Conservation (phyloP, 2,797 vertebrate species). For the Sternotherus odoratus region DNA sequence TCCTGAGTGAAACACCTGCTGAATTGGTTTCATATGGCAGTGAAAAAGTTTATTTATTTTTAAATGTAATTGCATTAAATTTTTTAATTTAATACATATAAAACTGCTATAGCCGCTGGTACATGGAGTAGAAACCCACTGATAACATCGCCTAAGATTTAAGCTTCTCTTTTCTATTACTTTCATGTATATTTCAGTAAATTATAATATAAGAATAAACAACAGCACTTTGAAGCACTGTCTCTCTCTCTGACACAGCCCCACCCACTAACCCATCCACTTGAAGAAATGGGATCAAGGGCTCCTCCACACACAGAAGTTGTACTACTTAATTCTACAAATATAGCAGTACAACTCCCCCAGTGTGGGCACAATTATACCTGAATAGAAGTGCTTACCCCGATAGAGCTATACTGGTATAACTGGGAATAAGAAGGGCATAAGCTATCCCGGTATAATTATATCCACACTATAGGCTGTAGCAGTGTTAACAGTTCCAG, state of each 20-base stretch:
- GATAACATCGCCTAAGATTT: not conserved
- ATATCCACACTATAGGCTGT: not conserved
- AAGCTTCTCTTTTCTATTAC: not conserved
- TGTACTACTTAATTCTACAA: not conserved
- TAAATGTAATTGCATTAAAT: not conserved
- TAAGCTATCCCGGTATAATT: conserved; percentile 11
- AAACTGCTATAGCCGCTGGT: not conserved
- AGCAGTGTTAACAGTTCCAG: conserved; percentile 12
- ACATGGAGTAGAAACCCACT: not conserved
- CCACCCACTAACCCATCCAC: not conserved
- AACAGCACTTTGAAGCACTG: not conserved
- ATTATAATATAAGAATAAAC: not conserved
- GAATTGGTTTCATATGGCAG: not conserved
- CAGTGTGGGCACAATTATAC: not conserved
- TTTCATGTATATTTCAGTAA: not conserved
- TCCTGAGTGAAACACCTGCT: not conserved
- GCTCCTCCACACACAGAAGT: not conserved
- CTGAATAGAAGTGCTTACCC: not conserved
- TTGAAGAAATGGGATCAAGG: not conserved
- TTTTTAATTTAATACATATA: not conserved
- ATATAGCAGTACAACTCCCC: not conserved
- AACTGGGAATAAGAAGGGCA: not conserved
- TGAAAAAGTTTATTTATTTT: not conserved
- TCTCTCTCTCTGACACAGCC: not conserved
- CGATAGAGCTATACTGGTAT: not conserved